Conservation (phyloP, 2,113 vertebrate species). For the Sinocyclocheilus rhinocerous region DNA sequence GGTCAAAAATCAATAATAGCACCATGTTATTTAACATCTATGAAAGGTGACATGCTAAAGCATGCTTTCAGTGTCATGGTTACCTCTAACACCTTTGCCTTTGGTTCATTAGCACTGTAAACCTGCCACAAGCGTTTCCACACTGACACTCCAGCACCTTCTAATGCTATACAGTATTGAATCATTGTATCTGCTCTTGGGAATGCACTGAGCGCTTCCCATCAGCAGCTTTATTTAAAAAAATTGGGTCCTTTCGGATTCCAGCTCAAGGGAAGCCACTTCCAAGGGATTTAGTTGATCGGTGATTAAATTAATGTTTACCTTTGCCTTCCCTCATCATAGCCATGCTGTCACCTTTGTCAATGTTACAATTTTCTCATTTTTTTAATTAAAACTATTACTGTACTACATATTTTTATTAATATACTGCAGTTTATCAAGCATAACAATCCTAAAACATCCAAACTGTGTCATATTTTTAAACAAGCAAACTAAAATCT, state of each 20-base stretch:
- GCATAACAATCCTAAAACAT: neutral
- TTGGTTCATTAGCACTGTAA: constrained; percentile 7
- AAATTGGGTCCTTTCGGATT: constrained; percentile 18
- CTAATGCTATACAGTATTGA: constrained; percentile 28
- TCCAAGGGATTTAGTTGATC: neutral
- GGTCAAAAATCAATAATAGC: neutral
- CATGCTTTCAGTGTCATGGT: neutral
- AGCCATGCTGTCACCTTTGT: neutral
- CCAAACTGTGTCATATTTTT: neutral
- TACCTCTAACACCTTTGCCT: neutral
- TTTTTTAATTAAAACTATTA: too few relatives aligned
- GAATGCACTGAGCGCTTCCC: constrained; percentile 38
- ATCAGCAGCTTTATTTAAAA: constrained; percentile 45
- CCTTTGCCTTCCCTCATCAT: constrained; percentile 18
- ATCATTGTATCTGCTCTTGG: constrained; percentile 23
- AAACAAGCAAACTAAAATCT: neutral
- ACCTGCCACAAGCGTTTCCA: constrained; percentile 2
- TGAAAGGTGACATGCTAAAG: neutral
- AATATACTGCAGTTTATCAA: too few relatives aligned
- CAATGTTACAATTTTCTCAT: neutral
- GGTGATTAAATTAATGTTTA: constrained; percentile 20
- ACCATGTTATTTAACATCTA: neutral
- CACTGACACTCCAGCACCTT: neutral
- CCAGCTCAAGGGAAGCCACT: constrained; percentile 33
- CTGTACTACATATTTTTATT: too few relatives aligned